Evolutionary conservation across 2,797 vertebrate species (phyloP), one percentile per base, ranked within the genome.

Genomic region (Schizopygopsis pylzovi): DNA sequence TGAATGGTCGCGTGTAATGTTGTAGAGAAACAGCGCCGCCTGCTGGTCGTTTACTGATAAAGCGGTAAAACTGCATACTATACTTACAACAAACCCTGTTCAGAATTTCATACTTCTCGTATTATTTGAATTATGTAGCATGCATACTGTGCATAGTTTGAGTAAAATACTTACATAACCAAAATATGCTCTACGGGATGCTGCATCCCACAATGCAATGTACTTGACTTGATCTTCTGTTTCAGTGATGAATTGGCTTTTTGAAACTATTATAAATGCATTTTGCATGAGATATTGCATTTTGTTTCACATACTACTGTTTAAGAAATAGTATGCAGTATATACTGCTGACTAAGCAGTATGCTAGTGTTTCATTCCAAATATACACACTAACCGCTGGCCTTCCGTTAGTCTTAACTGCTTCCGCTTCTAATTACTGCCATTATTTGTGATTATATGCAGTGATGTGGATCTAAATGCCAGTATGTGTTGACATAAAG

Each of bases 21-120:
- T 25, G 3, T 28, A 4, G 52, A 37, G 28, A 85, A 87, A 87
- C 56, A 82, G 81, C 85, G 88, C 87, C 86, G 52, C 83, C 89
- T 90, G 65, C 67, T 87, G 91, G 81, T 52, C 41, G n/a, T 70
- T 1, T 33, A 71, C 13, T 2, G 37, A 25, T 20, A 37, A 54
- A 76, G 47, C 70, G 18, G 12, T 18, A 6, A 68, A 37, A 52
- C 37, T 43, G 37, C 16, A 22, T 6, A 18, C 16, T 71, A 18
- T 13, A 39, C 28, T 56, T 39, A 61, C 1, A 61, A 41, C 22
- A 25, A 5, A 9, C 13, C 7, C 5, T 12, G 49, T 59, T 79
- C 7, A 37, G 28, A 67, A 37, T 37, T 25, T n/a, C 59, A 61
- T n/a, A 61, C 11, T 25, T 25, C 56, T 59, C n/a, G 5, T 61